Base-by-base conservation (phyloP, 2,113 vertebrate species). In the Mystacornis crossleyi region DNA sequence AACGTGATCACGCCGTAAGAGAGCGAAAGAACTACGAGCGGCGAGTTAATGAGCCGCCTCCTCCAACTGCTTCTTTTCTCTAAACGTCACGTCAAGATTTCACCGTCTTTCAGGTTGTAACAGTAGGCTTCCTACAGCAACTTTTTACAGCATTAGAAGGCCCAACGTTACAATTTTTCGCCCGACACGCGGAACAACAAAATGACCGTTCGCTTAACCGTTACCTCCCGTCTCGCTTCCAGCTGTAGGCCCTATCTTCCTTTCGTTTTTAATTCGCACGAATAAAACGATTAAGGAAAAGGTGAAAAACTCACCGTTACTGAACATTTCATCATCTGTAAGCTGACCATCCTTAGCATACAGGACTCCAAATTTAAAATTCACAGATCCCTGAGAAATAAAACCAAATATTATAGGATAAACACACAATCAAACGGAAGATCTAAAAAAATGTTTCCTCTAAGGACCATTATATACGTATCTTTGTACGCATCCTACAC, bases 281-380 rank as follows among this genome's bases (percentile, higher is more conserved):
- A 93, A 62, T 19, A 75, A 54, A 81, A 71, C 4, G 34, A 40
- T 14, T 19, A 60, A 73, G 16, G 29, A 72, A 40, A 54, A 57
- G 6, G 15, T 31, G 25, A 77, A 88, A 72, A 75, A 90, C 98
- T 99, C 97, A 99, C 99, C 99, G 3, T 99, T 99, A 97, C 99
- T 99, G 95, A 99, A 99, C 99, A 99, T 99, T 96, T 99, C 99
- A 48, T 99, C 99, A 23, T 99, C 99, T 24, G 99, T 99, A 88
- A 99, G 98, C 97, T 99, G 99, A 45, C 99, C 99, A 10, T 99
- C 99, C 98, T 99, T 99, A 97, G 99, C 99, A 97, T 98, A 99
- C 88, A 99, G 99, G 91, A 99, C 98, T 86, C 99, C 99, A 96
- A 99, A 99, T 97, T 99, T 99, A 98, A 99, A 99, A 98, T 99